phyloP scores from a whole-genome alignment of 2,888 invertebrate species.

The Marronus borbonicus region DNA sequence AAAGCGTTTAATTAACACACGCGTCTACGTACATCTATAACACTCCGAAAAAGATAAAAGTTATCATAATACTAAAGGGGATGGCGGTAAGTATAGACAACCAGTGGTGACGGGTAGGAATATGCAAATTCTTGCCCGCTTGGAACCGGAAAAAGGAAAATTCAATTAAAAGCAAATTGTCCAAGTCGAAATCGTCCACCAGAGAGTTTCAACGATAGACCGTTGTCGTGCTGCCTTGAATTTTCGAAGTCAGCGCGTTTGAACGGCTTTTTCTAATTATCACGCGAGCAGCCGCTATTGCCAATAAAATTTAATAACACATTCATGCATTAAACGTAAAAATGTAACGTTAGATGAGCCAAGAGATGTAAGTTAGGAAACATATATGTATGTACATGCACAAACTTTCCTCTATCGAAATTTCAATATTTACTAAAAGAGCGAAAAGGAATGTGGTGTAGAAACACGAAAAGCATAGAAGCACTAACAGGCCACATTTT shows the following conservation, averaged over 20 bases:
- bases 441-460: too few relatives aligned
- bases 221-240: neutral
- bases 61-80: conserved; percentile 19
- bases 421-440: too few relatives aligned
- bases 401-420: neutral
- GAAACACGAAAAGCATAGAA: too few relatives aligned
- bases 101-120: conserved; percentile 5
- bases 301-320: conserved; percentile 34
- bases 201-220: neutral
- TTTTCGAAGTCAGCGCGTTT: conserved; percentile 32
- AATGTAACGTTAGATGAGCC: neutral
- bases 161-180: conserved; percentile 39
- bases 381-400: neutral
- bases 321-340: conserved; percentile 4
- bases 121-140: conserved; percentile 23
- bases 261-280: conserved; percentile 40
- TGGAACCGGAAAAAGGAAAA: conserved; percentile 25
- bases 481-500: too few relatives aligned
- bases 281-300: conserved; percentile 11
- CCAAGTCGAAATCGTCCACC: conserved; percentile 13
- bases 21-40: neutral
- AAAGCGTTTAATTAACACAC: conserved; percentile 16
- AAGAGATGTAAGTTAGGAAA: neutral
- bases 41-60: conserved; percentile 11
- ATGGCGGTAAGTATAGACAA: conserved; percentile 11